Conservation (phyloP, 1,140 invertebrate genomes). For the Drosophila malerkotliana region DNA sequence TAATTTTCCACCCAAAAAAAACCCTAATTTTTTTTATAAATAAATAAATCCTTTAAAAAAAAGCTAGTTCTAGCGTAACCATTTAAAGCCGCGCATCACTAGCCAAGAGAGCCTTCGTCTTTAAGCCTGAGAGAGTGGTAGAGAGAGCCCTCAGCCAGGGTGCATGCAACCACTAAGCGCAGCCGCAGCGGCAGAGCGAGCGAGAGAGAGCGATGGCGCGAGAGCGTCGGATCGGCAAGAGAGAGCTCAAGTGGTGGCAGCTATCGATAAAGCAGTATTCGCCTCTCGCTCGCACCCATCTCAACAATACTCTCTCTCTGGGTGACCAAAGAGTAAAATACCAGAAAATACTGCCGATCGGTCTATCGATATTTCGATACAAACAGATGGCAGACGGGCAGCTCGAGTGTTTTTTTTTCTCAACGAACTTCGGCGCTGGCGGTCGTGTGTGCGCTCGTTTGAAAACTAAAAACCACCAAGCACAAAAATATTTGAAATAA, state of each 20-base stretch:
- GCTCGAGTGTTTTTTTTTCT: not conserved
- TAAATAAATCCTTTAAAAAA: too few species aligned
- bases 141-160: too few species aligned
- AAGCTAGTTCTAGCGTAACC: not conserved
- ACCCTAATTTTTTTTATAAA: too few species aligned
- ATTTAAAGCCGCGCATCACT: too few species aligned
- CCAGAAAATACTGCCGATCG: too few species aligned
- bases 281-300: too few species aligned
- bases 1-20: too few species aligned
- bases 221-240: not conserved
- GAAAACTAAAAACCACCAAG: not conserved
- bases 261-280: not conserved
- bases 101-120: too few species aligned
- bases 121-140: too few species aligned
- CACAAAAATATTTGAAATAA: not conserved
- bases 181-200: not conserved
- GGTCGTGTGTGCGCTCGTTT: conserved; percentile 5
- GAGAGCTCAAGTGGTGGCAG: not conserved
- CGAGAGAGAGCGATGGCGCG: not conserved
- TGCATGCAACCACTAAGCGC: not conserved
- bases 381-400: not conserved
- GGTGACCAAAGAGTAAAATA: too few species aligned
- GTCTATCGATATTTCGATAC: not conserved
- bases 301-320: too few species aligned
- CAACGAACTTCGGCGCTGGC: conserved; percentile 2